Base-by-base conservation (phyloP, 1,140 invertebrate species). In the Cherax quadricarinatus region DNA sequence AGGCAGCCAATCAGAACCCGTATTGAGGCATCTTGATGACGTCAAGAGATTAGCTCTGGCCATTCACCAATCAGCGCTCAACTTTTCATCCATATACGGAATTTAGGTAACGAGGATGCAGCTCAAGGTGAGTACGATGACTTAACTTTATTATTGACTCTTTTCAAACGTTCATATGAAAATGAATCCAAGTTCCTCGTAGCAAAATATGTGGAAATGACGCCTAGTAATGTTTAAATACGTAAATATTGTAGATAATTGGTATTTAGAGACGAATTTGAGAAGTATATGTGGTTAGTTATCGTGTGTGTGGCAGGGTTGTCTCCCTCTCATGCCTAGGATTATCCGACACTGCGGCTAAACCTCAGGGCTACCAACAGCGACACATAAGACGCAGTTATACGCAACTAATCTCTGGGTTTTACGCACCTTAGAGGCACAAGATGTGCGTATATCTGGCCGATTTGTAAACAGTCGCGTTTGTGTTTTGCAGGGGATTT, bases 311-410 rank as follows among this genome's bases (percentile, higher is more conserved):
- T 48, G 90, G n/a, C 90, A 91, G 14, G 75, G 12, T 41, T 30
- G 79, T 41, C 84, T 24, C 21, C 51, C 53, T 24, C 84, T 91
- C 90, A 62, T 91, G 84, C 84, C 90, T 81, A 78, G 90, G 90
- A 91, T 91, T 91, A 91, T 91, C 90, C 90, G 84, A 91, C 90
- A 86, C 90, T 91, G 90, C 90, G 90, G 90, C 90, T 91, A 91
- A 86, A 91, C 90, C 84, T 18, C 83, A 86, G 90, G 75, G 90
- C 57, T 81, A 16, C n/a, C 84, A 87, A 81, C 57, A 81, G 90
- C 14, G 78, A 60, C 12, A 18, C 90, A 91, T 87, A 91, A 87
- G 7, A 5, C 53, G 5, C n/a, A 30, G 84, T 80, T 1, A 41
- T 41, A 41, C 30, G 30, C 30, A 2, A 41, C 30, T 41, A 41